phyloP scores from a whole-genome alignment of 2,888 invertebrate species.

The Xestia sexstrigata region DNA sequence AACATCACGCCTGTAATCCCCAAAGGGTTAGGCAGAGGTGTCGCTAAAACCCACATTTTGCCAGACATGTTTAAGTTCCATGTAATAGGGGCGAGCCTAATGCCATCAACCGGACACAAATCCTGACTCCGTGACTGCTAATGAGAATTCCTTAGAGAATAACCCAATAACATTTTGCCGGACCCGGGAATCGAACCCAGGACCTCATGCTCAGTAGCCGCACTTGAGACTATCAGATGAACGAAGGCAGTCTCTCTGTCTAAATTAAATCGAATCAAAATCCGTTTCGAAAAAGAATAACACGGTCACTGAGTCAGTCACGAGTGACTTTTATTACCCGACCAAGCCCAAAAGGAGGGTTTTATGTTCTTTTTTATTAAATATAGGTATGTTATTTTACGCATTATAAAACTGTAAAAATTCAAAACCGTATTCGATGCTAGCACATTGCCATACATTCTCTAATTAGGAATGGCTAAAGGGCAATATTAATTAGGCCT shows the following conservation, averaged over 20 bases:
- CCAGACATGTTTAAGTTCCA: too few relatives aligned
- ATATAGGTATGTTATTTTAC: background rate
- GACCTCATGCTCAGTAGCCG: too few relatives aligned
- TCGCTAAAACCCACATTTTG: too few relatives aligned
- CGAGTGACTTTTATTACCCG: background rate
- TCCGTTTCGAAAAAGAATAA: background rate
- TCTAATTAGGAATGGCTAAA: background rate
- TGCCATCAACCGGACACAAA: too few relatives aligned
- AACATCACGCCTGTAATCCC: too few relatives aligned
- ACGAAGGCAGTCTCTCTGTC: background rate
- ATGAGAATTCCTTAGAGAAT: too few relatives aligned
- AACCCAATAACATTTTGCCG: too few relatives aligned
- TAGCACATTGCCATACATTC: background rate
- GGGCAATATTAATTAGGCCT: constrained; percentile 1
- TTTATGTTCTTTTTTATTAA: background rate
- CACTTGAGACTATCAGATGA: too few relatives aligned
- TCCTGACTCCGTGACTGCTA: too few relatives aligned
- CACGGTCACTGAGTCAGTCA: background rate
- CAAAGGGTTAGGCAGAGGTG: too few relatives aligned
- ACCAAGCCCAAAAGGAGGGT: background rate
- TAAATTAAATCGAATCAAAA: background rate
- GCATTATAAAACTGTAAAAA: background rate
- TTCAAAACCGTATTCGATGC: background rate
- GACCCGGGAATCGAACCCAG: too few relatives aligned
- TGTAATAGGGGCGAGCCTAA: too few relatives aligned